Base-by-base conservation (phyloP, 2,888 invertebrate genomes). In the Thyatira batis region DNA sequence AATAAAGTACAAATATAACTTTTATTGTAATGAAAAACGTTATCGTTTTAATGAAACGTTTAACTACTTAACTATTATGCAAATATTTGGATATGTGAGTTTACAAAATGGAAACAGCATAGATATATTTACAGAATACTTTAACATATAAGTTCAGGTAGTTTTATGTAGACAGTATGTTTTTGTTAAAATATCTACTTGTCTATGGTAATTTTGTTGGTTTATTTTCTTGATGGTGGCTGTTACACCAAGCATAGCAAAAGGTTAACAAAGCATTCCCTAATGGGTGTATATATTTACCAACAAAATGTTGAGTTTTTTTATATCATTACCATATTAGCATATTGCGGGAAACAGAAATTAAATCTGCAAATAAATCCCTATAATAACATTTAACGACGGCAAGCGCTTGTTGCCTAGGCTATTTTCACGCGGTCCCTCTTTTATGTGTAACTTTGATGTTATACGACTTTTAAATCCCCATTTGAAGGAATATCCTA, bases 321-420 rank as follows among this genome's bases (percentile, higher is more conserved):
- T 17, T 39, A 39, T 8, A 17, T 39, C 8, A 8, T 13, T 8
- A 17, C 1, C 17, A 55, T 52, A 62, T 69, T 67, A 63, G 60
- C 69, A 71, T 67, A 65, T 53, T 66, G 61, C 55, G 65, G 60
- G 51, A 62, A 58, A 63, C 65, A 65, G 63, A 71, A 75, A 73
- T 73, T 72, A 71, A 76, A 71, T 65, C 60, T 54, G 61, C 61
- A 68, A 69, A 62, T 69, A 73, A 73, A 72, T 69, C 72, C 69
- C 52, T 13, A 61, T 71, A 73, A 67, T 77, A 71, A 65, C 66
- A 61, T 72, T 76, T 67, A 71, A 72, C 65, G 63, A 58, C 55
- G 53, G 51, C 53, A 58, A 60, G 60, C 61, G 55, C 59, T 53
- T 56, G 59, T 57, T 57, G 53, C 49, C 52, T 46, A 45, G 50